Base-by-base conservation (phyloP, 35 echinoderm and acorn worm genomes). In the Strongylocentrotus purpuratus region DNA sequence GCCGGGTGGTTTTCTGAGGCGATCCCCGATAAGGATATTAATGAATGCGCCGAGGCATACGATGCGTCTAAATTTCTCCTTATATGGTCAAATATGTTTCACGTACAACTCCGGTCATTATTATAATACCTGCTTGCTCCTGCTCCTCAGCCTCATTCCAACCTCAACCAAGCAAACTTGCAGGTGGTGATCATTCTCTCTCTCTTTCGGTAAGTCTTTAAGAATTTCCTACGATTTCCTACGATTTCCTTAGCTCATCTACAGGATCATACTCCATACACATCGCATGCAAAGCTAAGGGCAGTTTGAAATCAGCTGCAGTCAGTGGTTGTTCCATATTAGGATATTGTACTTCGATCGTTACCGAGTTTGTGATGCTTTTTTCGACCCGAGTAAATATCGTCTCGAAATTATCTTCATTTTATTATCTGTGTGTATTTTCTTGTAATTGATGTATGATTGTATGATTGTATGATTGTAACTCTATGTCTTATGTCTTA, bases 31-130 rank as follows among this genome's bases (percentile, higher is more conserved):
- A 89, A 89, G 45, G 48, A 94, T 94, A 94, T 94, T 94, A 48
- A 94, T 94, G 59, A 94, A 94, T 94, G 41, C 92, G 48, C 92
- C 92, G 92, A 94, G 92, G 92, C 92, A 31, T 94, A 94, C 46
- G 92, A 94, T 94, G 92, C 92, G 92, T 94, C 92, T 31, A 94
- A 94, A 94, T 94, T 94, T 94, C 92, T 94, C 92, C 92, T 94
- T 94, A 94, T 94, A 94, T 94, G 92, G 92, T 60, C 92, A 94
- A 94, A 94, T 94, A 94, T 94, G 46, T 58, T 94, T 94, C 92
- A 58, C 92, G 92, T 94, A 94, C 11, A 5, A 46, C 32, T 15
- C 11, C 48, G 92, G 48, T 58, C 92, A 94, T 94, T 94, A 94
- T 94, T 45, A 89, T 89, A 89, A 89, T 46, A 89, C 33, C 12